phyloP scores from a whole-genome alignment of 2,113 vertebrate species.

The Lophochroa leadbeateri region DNA sequence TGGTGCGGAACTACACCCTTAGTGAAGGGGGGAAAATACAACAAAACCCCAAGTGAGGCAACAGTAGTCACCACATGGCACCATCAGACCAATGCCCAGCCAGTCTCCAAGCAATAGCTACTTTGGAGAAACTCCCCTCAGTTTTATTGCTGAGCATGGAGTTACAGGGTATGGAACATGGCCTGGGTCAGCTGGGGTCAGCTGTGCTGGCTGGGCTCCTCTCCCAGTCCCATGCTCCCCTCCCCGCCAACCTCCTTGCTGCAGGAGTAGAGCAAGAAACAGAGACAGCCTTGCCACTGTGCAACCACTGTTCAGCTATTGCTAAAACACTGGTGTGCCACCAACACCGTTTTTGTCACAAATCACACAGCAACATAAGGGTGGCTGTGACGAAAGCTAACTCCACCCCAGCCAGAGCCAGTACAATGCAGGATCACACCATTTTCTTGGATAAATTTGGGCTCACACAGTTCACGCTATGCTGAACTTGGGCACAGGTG shows the following conservation, averaged over 20 bases:
- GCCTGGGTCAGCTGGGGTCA: neutral
- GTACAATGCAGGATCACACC: neutral
- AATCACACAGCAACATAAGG: neutral
- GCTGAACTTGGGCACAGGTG: neutral
- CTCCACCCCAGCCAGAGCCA: neutral
- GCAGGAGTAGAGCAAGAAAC: neutral
- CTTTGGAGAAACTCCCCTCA: neutral
- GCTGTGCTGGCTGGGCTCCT: neutral
- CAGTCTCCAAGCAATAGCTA: neutral
- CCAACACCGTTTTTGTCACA: neutral
- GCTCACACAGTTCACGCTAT: fast-evolving
- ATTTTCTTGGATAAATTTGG: neutral
- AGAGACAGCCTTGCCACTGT: neutral
- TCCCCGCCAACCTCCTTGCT: neutral
- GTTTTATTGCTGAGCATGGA: neutral
- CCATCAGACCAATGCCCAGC: neutral
- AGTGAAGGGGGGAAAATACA: neutral
- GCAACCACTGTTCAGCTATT: neutral
- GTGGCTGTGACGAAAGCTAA: neutral
- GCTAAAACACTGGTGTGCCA: neutral
- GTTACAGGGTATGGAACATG: neutral
- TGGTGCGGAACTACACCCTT: neutral
- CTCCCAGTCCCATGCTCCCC: neutral
- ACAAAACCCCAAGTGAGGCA: neutral
- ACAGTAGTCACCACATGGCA: neutral